Percentiles rank a stretch among this genome's conserved stretches.
Conservation (phyloP, 1,140 invertebrate species). For the Laupala kohalensis region DNA sequence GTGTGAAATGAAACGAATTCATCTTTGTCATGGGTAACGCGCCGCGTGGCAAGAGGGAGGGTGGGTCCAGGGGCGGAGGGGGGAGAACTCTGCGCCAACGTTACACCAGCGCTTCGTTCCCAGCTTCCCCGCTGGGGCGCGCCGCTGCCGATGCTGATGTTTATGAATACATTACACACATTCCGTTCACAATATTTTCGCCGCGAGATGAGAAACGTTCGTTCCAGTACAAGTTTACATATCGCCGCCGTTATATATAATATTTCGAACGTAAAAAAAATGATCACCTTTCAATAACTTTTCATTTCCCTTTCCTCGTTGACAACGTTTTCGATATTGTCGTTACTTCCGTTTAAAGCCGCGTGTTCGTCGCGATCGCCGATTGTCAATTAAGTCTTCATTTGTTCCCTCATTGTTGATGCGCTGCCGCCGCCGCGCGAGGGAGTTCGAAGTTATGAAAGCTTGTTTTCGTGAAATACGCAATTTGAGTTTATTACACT, state of each 20-base stretch:
- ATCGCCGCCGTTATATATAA: neutral
- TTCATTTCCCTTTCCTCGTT: neutral
- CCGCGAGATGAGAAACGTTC: neutral
- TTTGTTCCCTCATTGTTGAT: neutral
- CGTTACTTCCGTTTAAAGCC: neutral
- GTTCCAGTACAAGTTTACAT: neutral
- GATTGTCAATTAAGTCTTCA: neutral
- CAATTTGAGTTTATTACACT: neutral
- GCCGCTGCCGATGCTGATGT: neutral
- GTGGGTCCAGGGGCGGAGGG: neutral
- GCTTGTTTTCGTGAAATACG: neutral
- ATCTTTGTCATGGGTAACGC: neutral
- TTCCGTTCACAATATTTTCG: neutral
- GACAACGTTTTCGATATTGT: neutral
- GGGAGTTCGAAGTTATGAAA: neutral
- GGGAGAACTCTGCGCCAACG: neutral
- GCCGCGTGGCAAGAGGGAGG: neutral
- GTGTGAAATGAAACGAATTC: neutral
- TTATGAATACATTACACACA: neutral
- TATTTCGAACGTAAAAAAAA: neutral
- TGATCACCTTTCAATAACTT: neutral
- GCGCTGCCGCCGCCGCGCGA: neutral
- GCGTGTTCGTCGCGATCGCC: neutral
- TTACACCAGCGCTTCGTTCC: neutral
- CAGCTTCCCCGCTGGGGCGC: neutral